Percentiles rank a stretch among this genome's conserved stretches.
These are phyloP conservation scores for Etheostoma perlongum DNA, from an alignment of 2,797 vertebrate genomes.

Conservation along the genomic window DNA sequence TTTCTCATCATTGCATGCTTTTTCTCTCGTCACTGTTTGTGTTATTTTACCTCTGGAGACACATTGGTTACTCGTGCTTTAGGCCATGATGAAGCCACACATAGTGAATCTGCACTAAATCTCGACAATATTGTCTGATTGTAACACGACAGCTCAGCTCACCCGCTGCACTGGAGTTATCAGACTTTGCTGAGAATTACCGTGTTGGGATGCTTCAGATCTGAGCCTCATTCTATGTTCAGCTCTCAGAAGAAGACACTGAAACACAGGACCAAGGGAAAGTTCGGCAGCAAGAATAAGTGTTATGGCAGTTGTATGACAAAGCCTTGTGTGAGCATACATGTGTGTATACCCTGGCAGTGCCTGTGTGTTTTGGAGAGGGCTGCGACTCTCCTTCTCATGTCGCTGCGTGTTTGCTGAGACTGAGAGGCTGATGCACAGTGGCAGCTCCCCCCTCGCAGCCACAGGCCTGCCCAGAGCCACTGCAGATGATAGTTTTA, in stretches of 20 bases:
- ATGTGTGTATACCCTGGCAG: slow-evolving; percentile 42
- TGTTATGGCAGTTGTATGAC: slow-evolving; percentile 49
- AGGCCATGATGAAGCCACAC: slow-evolving; percentile 42
- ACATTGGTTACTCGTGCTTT: slow-evolving; percentile 39
- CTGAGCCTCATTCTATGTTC: slow-evolving; percentile 5
- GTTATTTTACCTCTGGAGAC: slow-evolving; percentile 61
- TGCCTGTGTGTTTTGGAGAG: slow-evolving; percentile 62
- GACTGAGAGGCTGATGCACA: slow-evolving; percentile 90
- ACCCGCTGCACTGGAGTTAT: not conserved
- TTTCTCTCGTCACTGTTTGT: slow-evolving; percentile 37
- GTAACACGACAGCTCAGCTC: not conserved
- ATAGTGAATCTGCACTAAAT: slow-evolving; percentile 16
- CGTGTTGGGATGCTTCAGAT: not conserved
- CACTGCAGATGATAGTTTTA: slow-evolving; percentile 98
- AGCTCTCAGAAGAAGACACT: slow-evolving; percentile 25
- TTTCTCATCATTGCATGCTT: slow-evolving; percentile 34
- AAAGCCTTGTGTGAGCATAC: slow-evolving; percentile 42
- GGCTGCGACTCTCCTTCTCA: slow-evolving; percentile 72
- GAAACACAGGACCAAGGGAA: slow-evolving; percentile 45
- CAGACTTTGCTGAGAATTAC: not conserved
- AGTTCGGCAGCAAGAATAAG: slow-evolving; percentile 41
- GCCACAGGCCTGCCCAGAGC: slow-evolving; percentile 95
- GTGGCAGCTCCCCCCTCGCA: slow-evolving; percentile 94
- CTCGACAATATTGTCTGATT: not conserved
- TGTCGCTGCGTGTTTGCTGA: slow-evolving; percentile 78